phyloP scores from a whole-genome alignment of 1,140 invertebrate species.

The Euwallacea fornicatus region DNA sequence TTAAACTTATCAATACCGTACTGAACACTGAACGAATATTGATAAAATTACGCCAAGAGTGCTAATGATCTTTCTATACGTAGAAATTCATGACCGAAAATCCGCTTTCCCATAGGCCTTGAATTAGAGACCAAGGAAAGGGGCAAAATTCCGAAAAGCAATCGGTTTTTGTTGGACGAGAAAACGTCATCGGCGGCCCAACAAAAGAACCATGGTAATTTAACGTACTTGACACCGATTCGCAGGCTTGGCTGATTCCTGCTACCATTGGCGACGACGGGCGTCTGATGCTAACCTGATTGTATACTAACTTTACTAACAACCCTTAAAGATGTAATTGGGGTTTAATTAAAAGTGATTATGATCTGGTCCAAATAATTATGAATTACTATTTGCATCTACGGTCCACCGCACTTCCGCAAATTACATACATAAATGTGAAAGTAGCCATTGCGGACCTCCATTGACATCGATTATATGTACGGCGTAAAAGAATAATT shows the following conservation, averaged over 20 bases:
- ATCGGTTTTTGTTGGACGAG: too few relatives aligned
- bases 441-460: not conserved
- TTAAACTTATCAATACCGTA: too few relatives aligned
- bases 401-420: conserved; percentile 1
- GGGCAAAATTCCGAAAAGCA: too few relatives aligned
- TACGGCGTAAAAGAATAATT: not conserved
- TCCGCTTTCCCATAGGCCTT: too few relatives aligned
- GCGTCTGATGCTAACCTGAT: conserved; percentile 3
- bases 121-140: too few relatives aligned
- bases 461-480: not conserved
- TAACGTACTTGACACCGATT: conserved; percentile 33
- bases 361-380: not conserved
- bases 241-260: conserved; percentile 30
- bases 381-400: not conserved
- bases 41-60: too few relatives aligned
- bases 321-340: not conserved
- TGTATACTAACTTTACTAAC: not conserved
- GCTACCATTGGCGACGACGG: conserved; percentile 20
- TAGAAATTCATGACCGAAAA: too few relatives aligned
- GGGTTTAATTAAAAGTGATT: not conserved
- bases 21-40: too few relatives aligned
- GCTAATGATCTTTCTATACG: too few relatives aligned
- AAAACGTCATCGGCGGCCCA: not conserved
- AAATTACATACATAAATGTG: not conserved
- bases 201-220: conserved; percentile 21